Conservation (phyloP, 2,113 vertebrate species). For the Psilopogon haemacephalus region DNA sequence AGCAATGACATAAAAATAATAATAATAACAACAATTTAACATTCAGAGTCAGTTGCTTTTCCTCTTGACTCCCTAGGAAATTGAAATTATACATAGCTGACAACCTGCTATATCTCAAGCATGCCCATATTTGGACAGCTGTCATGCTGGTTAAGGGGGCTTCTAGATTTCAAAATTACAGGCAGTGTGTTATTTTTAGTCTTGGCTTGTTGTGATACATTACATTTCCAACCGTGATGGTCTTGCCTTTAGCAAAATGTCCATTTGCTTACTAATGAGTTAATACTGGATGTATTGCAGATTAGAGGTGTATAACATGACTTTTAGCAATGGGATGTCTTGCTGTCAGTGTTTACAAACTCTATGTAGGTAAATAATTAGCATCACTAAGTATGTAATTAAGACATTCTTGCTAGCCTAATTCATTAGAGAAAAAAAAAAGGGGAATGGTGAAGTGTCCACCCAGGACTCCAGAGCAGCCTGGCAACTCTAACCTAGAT, state of each 20-base stretch:
- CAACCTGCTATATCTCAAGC: background rate
- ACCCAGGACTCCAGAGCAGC: background rate
- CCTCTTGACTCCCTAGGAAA: background rate
- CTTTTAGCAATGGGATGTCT: background rate
- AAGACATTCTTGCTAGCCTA: background rate
- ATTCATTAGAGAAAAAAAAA: background rate
- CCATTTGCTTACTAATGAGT: background rate
- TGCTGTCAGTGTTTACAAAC: background rate
- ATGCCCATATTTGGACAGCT: background rate
- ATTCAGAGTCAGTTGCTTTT: background rate
- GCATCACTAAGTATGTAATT: background rate
- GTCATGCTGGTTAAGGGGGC: background rate
- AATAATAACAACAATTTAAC: background rate
- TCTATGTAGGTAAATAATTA: background rate
- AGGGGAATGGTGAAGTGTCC: background rate
- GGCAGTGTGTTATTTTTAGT: background rate
- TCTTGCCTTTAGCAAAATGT: background rate
- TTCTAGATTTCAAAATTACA: background rate
- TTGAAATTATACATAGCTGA: background rate
- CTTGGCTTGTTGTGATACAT: background rate
- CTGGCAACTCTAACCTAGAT: background rate
- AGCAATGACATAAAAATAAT: background rate
- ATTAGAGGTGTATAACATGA: background rate
- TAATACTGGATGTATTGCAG: background rate
- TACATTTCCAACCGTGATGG: background rate